Evolutionary conservation across 2,797 vertebrate genomes (phyloP), one percentile per base, ranked within the genome.

Genomic region (Eulemur coronatus): DNA sequence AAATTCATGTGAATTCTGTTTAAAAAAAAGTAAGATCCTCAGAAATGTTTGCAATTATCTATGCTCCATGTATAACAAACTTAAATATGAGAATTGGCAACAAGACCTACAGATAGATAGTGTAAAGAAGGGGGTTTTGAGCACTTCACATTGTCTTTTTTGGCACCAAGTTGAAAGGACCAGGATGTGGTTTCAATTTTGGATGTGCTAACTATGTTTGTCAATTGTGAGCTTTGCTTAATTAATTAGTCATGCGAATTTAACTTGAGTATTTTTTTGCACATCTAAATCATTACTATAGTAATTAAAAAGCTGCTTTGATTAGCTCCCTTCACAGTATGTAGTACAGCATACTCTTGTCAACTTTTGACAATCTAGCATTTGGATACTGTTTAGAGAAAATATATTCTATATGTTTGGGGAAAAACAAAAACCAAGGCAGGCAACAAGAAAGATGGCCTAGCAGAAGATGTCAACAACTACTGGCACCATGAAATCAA

Each of bases 241-340:
- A 98, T 98, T 98, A 97, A 98, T 98, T 98, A 98, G 97, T 95
- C 97, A 97, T 97, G 96, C 96, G 97, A 98, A 98, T 98, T 97
- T 97, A 0, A 0, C 95, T 97, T 96, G 92, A 96, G 52, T 78
- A 97, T 97, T 96, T 97, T 97, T 98, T 97, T 97, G 96, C 97
- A 92, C 93, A 93, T 97, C 91, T 79, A 89, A 95, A 97, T 96
- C 26, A 48, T 98, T 97, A 97, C 97, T 97, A 63, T 41, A 91
- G 97, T 94, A 97, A 98, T 98, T 98, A 97, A 97, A 97, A 97
- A 91, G 72, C 95, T 97, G 96, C 97, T 98, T 97, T 98, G 97
- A 98, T 98, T 97, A 97, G 82, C 84, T 97, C n/a, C 85, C 97
- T 92, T 94, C 30, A 79, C 0, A 3, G 69, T 24, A 70, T 0